Conservation (phyloP, 2,797 vertebrate genomes). For the Phataginus tetradactyla region DNA sequence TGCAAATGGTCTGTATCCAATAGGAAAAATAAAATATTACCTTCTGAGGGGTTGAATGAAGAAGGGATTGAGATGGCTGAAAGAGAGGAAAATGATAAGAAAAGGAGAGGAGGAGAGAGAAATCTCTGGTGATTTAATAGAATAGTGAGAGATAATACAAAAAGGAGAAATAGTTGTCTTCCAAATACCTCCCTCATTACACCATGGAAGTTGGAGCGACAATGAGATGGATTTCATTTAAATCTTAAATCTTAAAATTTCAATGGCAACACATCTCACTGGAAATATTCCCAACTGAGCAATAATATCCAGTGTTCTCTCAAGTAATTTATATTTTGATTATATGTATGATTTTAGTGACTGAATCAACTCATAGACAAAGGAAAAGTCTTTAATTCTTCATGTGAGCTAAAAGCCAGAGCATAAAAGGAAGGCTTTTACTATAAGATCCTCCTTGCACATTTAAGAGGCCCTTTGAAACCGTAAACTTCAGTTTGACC, state of each 20-base stretch:
- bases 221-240: background rate
- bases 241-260: background rate
- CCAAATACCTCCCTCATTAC: background rate
- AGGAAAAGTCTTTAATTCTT: slow-evolving; percentile 8
- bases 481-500: background rate
- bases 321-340: slow-evolving; percentile 19
- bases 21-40: slow-evolving; percentile 72
- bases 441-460: background rate
- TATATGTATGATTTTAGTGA: background rate
- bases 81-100: slow-evolving; percentile 3
- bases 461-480: slow-evolving; percentile 14
- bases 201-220: background rate
- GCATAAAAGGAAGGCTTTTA: background rate
- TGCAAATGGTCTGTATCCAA: slow-evolving; percentile 72
- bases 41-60: slow-evolving; percentile 63
- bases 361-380: background rate
- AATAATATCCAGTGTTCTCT: background rate
- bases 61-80: background rate
- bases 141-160: background rate
- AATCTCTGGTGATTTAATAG: slow-evolving; percentile 52
- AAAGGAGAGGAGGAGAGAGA: background rate
- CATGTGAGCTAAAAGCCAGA: background rate
- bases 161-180: background rate
- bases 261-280: background rate
- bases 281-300: background rate